Evolutionary conservation across 2,888 invertebrate species (phyloP).

Genomic region (Gymnocheta viridis): DNA sequence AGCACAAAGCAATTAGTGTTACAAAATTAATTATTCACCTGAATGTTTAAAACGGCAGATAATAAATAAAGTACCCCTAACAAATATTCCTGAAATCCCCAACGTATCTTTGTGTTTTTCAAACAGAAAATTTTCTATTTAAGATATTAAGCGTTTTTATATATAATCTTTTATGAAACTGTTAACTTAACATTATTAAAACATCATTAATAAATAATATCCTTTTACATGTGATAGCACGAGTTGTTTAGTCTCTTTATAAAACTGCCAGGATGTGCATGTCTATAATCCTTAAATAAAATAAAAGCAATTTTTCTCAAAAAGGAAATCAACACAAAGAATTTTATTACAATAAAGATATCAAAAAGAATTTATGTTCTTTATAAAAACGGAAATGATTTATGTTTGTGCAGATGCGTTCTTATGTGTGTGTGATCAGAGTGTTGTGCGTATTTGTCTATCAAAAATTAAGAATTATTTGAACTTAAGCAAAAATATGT

Average conservation of each 20-base stretch:
- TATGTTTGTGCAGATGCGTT: not conserved
- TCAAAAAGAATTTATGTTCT: not conserved
- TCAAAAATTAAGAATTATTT: not conserved
- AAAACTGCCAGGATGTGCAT: not conserved
- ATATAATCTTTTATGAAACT: not conserved
- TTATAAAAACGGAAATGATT: constrained; percentile 6
- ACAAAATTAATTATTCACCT: too few species aligned
- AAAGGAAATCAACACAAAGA: constrained; percentile 10
- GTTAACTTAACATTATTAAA: not conserved
- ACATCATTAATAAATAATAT: not conserved
- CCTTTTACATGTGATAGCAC: not conserved
- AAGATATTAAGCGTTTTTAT: not conserved
- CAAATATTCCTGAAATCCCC: not conserved
- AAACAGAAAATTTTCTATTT: not conserved
- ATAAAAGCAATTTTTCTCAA: not conserved
- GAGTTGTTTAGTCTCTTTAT: not conserved
- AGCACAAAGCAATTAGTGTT: too few species aligned
- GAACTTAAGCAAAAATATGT: not conserved
- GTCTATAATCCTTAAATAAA: constrained; percentile 4
- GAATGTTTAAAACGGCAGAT: too few species aligned
- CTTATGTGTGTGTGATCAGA: not conserved
- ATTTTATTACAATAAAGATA: constrained; percentile 6
- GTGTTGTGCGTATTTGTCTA: not conserved
- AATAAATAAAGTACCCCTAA: too few species aligned
- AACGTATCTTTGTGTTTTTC: too few species aligned